Base-by-base conservation (phyloP, 35 echinoderm and acorn worm genomes). In the Heliocidaris erythrogramma region DNA sequence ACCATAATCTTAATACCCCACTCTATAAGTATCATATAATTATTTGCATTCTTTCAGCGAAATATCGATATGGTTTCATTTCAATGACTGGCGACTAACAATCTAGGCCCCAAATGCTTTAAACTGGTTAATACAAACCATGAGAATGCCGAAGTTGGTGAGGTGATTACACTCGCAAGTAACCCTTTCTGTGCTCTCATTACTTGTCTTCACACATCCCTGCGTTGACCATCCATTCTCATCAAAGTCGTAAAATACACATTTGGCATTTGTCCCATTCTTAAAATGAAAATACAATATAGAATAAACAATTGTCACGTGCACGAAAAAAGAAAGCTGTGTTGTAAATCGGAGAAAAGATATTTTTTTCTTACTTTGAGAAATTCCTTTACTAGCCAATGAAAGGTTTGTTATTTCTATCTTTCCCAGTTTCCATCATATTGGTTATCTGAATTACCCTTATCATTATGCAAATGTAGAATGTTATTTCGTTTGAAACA, bases 211-310 rank as follows among this genome's bases (percentile, higher is more conserved):
- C 10, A 2, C 21, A 30, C 91, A 92, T 5, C 91, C 91, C 59
- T 48, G 10, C 47, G 91, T 92, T 14, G 91, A 92, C 91, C 91
- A 92, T 49, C 27, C 9, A 11, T 92, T 92, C 6, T 32, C 91
- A 14, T 52, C 49, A 59, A 50, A 92, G 49, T 92, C 49, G 4
- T 48, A 92, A 30, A 42, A 92, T 4, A 92, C 91, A 24, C 91
- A 92, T 5, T 11, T 59, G 13, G 91, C 31, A 92, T 92, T 92
- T 7, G 91, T 92, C n/a, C 48, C 91, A 92, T 92, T 92, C 91
- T 92, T 13, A 14, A 92, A 50, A 27, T 30, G 29, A 50, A 59
- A 89, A 47, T 13, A 48, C 30, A 35, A 78, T 27, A 60, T 42
- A 42, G 35, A 42, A 42, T 42, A 3, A 42, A 42, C 35, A 42